Conservation (phyloP, 2,113 vertebrate species). For the Oxygymnocypris stewartii region DNA sequence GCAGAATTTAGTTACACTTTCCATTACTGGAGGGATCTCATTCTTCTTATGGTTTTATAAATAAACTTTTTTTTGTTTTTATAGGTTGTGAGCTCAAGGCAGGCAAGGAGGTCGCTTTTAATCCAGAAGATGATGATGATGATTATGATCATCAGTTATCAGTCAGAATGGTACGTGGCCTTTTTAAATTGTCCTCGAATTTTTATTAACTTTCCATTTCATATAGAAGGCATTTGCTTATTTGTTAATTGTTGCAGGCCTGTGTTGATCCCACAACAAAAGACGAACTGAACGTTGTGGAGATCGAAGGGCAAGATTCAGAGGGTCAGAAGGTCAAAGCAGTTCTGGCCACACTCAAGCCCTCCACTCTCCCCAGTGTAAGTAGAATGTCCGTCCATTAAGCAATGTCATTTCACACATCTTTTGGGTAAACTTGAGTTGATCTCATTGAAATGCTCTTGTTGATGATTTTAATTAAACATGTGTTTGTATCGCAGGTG, state of each 20-base stretch:
- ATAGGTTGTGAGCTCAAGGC: constrained; percentile 88
- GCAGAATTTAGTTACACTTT: neutral
- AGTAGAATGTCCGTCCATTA: constrained; percentile 59
- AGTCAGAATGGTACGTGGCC: constrained; percentile 81
- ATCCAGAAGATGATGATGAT: constrained; percentile 83
- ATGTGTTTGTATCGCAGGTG: constrained; percentile 74
- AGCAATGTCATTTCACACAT: neutral
- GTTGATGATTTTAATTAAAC: neutral
- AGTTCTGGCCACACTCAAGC: constrained; percentile 87
- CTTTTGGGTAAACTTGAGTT: neutral
- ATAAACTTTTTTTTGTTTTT: neutral
- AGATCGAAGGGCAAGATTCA: constrained; percentile 89
- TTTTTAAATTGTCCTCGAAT: too few relatives aligned
- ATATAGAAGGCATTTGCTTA: neutral
- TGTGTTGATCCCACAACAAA: constrained; percentile 87
- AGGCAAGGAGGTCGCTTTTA: constrained; percentile 89
- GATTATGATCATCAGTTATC: constrained; percentile 93
- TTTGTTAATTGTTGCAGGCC: constrained; percentile 72
- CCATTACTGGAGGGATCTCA: too few relatives aligned
- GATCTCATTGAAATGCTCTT: neutral
- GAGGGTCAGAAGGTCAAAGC: constrained; percentile 90
- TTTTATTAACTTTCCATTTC: neutral
- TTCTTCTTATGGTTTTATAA: too few relatives aligned
- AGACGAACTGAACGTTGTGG: constrained; percentile 89
- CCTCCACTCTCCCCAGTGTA: constrained; percentile 91